These are phyloP conservation scores for Papilio gigon DNA, from an alignment of 2,888 invertebrate species.

Conservation along the genomic window DNA sequence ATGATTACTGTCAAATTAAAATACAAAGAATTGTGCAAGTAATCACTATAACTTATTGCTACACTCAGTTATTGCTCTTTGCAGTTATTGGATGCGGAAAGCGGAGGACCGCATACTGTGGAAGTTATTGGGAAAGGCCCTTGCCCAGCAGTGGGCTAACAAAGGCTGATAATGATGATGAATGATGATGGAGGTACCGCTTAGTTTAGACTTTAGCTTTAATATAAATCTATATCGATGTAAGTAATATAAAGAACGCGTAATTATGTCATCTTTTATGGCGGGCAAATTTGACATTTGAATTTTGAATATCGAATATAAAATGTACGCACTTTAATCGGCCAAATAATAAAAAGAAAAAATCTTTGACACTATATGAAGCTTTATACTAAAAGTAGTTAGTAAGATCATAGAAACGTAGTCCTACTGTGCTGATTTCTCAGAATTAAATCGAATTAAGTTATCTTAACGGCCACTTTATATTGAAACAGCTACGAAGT, in stretches of 20 bases:
- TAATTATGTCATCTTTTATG: background rate
- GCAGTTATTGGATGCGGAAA: too few species aligned
- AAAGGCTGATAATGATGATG: too few species aligned
- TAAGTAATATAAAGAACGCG: background rate
- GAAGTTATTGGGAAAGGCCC: too few species aligned
- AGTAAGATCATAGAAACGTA: background rate
- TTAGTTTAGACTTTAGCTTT: too few species aligned
- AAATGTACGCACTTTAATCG: background rate
- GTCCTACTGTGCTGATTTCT: background rate
- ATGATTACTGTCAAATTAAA: background rate
- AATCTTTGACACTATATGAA: background rate
- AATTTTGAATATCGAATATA: background rate
- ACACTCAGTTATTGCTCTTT: too few species aligned
- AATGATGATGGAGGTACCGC: too few species aligned
- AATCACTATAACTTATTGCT: background rate
- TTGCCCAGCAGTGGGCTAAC: too few species aligned
- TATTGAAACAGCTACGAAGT: background rate
- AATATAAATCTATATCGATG: too few species aligned
- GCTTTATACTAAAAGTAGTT: too few species aligned
- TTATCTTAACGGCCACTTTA: background rate
- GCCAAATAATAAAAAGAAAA: background rate
- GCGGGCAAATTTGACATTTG: background rate
- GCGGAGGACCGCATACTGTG: too few species aligned
- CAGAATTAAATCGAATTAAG: slow-evolving; percentile 12
- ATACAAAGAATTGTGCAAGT: background rate